Evolutionary conservation across 37 sponge, comb jelly and placozoan genomes (phyloP).

Genomic region (Amphimedon queenslandica): DNA sequence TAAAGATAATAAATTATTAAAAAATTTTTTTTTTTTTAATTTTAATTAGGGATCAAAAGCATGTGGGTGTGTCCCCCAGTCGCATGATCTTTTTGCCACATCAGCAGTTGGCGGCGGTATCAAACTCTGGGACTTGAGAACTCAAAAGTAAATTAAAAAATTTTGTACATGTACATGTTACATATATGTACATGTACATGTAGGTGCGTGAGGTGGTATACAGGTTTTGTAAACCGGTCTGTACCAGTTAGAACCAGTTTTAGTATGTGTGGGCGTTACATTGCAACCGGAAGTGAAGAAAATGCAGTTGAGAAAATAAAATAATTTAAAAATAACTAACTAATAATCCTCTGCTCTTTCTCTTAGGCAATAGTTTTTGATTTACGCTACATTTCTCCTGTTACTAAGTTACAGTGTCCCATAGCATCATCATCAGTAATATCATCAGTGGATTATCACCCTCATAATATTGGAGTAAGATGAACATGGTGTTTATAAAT

Average conservation of each 20-base stretch:
- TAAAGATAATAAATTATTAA: background rate
- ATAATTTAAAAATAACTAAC: too few species aligned
- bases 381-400: too few species aligned
- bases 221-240: conserved; percentile 42
- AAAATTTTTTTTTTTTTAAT: background rate
- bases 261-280: conserved; percentile 86
- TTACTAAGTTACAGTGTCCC: too few species aligned
- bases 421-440: conserved; percentile 77
- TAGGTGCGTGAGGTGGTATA: conserved; percentile 69
- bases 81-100: conserved; percentile 83
- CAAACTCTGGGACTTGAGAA: conserved; percentile 90
- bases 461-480: conserved; percentile 63
- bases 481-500: too few species aligned
- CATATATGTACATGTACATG: background rate
- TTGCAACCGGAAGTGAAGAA: conserved; percentile 89
- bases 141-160: conserved; percentile 34
- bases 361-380: too few species aligned
- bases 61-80: conserved; percentile 6
- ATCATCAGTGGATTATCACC: conserved; percentile 68
- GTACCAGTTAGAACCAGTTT: conserved; percentile 58
- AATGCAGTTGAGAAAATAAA: too few species aligned
- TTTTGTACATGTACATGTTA: background rate
- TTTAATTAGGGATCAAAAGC: conserved; percentile 66
- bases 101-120: conserved; percentile 80
- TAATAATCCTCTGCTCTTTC: conserved; percentile 12